Percentiles rank a stretch among this genome's conserved stretches.
Conservation (phyloP, 2,797 vertebrate genomes). For the Hyperoplus immaculatus region DNA sequence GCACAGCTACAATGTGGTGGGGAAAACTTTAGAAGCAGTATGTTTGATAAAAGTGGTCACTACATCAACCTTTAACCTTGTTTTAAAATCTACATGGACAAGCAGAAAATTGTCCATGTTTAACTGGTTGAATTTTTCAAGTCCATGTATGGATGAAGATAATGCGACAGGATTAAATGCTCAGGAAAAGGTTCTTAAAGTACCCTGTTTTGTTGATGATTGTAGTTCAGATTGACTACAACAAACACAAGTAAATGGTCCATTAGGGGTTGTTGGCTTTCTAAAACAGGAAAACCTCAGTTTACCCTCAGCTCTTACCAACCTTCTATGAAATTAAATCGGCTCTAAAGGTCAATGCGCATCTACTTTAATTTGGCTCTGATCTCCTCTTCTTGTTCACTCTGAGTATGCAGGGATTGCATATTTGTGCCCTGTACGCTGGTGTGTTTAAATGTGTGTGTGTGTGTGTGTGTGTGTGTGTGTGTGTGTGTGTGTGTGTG, state of each 20-base stretch:
- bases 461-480: too few relatives aligned
- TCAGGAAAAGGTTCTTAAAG: neutral
- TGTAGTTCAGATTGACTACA: neutral
- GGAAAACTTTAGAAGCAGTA: neutral
- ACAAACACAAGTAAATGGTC: neutral
- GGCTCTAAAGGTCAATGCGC: neutral
- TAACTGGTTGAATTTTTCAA: neutral
- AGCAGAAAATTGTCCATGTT: neutral
- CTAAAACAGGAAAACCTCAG: neutral
- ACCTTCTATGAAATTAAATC: neutral
- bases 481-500: too few relatives aligned
- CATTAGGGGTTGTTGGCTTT: neutral
- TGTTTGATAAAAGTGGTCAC: neutral
- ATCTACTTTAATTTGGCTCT: conserved; percentile 10
- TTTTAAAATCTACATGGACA: neutral
- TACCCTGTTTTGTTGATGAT: neutral
- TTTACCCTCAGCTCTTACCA: conserved; percentile 16
- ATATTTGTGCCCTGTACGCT: neutral
- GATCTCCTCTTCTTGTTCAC: conserved; percentile 13
- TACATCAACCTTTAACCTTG: neutral
- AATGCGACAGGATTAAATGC: neutral
- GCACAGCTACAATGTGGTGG: neutral
- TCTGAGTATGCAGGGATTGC: conserved; percentile 3
- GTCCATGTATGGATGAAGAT: neutral
- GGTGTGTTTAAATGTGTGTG: neutral